Base-by-base conservation (phyloP, 2,797 vertebrate species). In the Knipowitschia caucasica region DNA sequence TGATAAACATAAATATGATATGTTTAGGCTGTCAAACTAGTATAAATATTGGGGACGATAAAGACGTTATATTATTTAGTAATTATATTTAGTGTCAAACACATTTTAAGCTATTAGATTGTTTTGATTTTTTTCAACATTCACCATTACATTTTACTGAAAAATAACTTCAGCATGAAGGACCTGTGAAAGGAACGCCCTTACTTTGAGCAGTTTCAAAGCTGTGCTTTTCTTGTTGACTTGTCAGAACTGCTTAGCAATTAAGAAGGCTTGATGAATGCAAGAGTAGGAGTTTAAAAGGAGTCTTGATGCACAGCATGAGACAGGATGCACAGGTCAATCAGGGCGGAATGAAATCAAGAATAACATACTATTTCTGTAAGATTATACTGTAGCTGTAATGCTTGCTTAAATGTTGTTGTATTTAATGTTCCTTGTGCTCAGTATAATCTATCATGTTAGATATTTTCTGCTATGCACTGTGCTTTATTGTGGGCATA, bases 301-400 rank as follows among this genome's bases (percentile, higher is more conserved):
- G 39, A 47, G 25, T 47, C 44, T 27, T 38, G 52, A 56, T 57
- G 58, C 55, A 50, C 62, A 38, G n/a, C 24, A 50, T 59, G 59
- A 66, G 46, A 59, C 71, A 50, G 31, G 54, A 29, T 52, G 49
- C 49, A 56, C 52, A 18, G 7, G 56, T 75, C 64, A 82, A 53
- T 64, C 46, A 64, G 31, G 60, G 38, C 36, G 55, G 58, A 62
- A 75, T 71, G 56, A 40, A 69, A 64, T 72, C 29, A 70, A 60
- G 45, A 56, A 23, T 34, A 53, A 45, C 35, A 12, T 8, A 34
- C 15, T n/a, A n/a, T n/a, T n/a, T n/a, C n/a, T n/a, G n/a, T n/a
- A n/a, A n/a, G n/a, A n/a, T n/a, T n/a, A n/a, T n/a, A n/a, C n/a
- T n/a, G n/a, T n/a, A n/a, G n/a, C n/a, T n/a, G n/a, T n/a, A n/a